phyloP scores from a whole-genome alignment of 2,113 vertebrate genomes.

The Halcyon senegalensis region DNA sequence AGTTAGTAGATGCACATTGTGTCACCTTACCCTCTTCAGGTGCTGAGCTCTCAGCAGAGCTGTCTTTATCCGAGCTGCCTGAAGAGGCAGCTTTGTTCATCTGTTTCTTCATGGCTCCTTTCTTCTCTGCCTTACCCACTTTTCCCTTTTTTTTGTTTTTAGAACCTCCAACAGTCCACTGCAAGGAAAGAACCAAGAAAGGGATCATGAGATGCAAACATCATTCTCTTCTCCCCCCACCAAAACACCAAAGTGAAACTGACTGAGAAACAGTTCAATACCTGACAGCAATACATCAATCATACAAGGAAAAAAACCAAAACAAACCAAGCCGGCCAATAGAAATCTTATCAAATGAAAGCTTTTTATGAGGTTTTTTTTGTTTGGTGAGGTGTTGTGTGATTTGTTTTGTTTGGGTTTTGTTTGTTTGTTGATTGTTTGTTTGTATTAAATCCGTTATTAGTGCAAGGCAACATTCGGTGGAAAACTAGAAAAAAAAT shows the following conservation, averaged over 20 bases:
- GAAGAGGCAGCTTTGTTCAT: constrained; percentile 92
- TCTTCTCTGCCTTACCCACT: constrained; percentile 91
- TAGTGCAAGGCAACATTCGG: background rate
- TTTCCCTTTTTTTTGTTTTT: constrained; percentile 98
- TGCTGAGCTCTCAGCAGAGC: constrained; percentile 94
- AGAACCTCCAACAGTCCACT: constrained; percentile 98
- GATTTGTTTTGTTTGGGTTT: background rate
- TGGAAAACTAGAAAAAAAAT: background rate
- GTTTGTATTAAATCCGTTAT: no score
- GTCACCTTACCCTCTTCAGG: constrained; percentile 91
- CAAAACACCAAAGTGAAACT: background rate
- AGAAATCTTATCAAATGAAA: background rate
- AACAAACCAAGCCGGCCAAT: background rate
- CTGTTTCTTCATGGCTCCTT: constrained; percentile 89
- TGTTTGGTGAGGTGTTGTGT: background rate
- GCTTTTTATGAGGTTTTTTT: background rate
- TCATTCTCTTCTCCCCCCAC: background rate
- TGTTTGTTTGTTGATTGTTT: no score
- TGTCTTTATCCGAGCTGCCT: constrained; percentile 94
- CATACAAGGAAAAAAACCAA: background rate
- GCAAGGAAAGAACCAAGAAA: constrained; percentile 33
- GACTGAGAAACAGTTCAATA: background rate
- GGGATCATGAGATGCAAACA: background rate
- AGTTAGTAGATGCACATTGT: background rate
- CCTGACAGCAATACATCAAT: background rate